Evolutionary conservation across 2,113 vertebrate species (phyloP), one percentile per base, ranked within the genome.

Genomic region (Colaptes auratus): DNA sequence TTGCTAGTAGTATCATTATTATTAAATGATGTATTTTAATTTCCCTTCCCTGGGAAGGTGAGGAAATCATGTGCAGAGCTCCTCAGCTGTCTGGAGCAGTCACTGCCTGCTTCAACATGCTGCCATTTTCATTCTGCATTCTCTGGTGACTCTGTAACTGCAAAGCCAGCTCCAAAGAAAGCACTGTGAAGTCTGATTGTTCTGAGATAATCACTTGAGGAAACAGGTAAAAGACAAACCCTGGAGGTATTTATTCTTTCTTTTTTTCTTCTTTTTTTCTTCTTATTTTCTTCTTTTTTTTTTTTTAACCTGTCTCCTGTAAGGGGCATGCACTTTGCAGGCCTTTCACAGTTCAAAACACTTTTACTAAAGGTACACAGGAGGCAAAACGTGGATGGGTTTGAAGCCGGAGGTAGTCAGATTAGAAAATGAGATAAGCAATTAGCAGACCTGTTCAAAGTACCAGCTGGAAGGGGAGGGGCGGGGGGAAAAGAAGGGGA

Each of bases 121-220:
- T 36, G 6, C 59, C 90, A 1, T 17, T n/a, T 56, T 74, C 76
- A 3, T 10, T 9, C 3, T 8, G 24, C 96, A 91, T 96, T 93
- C 89, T 91, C 90, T 80, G 19, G 88, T 7, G 71, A 1, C 76
- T 90, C 89, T 6, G 93, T 95, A 64, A 92, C 72, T 20, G 79
- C 82, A 75, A 30, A 63, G 65, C 60, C 86, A 31, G 61, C 89
- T 95, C 94, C 95, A 95, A 95, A 90, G 88, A 91, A 97, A 95
- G 93, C 91, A 91, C 28, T 15, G 60, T 5, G 64, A 46, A 80
- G 69, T 21, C 93, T 88, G 93, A 97, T 96, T 92, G 91, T 88
- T 92, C 94, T 33, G 69, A 91, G 93, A 97, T 95, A 96, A 95
- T 90, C 91, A 91, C 58, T 58, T 59, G 89, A 95, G 94, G 95